phyloP scores from a whole-genome alignment of 2,113 vertebrate species.

The Tychaedon coryphoeus region DNA sequence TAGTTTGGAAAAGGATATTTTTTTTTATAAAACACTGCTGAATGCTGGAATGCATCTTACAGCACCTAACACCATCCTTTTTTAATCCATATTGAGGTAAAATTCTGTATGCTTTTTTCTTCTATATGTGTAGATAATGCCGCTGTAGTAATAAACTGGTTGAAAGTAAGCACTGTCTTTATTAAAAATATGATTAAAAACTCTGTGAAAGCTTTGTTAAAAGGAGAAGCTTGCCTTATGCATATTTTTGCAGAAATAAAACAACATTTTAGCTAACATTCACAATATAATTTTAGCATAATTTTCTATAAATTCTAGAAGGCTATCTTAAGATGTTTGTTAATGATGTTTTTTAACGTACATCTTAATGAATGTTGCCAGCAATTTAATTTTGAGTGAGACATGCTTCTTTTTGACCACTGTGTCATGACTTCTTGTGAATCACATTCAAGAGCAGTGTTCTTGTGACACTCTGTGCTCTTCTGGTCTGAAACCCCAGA shows the following conservation, averaged over 20 bases:
- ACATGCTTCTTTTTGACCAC: not conserved
- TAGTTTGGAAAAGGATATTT: not conserved
- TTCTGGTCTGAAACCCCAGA: not conserved
- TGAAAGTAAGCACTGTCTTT: not conserved
- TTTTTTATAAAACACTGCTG: not conserved
- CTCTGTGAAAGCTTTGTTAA: not conserved
- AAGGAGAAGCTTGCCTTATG: not conserved
- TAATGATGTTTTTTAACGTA: not conserved
- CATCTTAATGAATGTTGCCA: not conserved
- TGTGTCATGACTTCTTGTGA: not conserved
- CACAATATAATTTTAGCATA: not conserved
- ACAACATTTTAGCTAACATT: not conserved
- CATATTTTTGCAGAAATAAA: not conserved
- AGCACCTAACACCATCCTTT: not conserved
- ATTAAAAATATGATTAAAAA: not conserved
- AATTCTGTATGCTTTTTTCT: not conserved
- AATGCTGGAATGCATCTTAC: not conserved
- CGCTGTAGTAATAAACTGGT: not conserved
- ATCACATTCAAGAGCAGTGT: not conserved
- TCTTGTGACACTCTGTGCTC: not conserved
- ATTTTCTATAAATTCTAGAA: not conserved
- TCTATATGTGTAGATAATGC: not conserved
- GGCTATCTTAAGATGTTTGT: not conserved
- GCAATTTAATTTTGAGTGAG: not conserved
- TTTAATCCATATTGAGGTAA: not conserved